phyloP scores from a whole-genome alignment of 2,113 vertebrate genomes.

The Porphyrio hochstetteri region DNA sequence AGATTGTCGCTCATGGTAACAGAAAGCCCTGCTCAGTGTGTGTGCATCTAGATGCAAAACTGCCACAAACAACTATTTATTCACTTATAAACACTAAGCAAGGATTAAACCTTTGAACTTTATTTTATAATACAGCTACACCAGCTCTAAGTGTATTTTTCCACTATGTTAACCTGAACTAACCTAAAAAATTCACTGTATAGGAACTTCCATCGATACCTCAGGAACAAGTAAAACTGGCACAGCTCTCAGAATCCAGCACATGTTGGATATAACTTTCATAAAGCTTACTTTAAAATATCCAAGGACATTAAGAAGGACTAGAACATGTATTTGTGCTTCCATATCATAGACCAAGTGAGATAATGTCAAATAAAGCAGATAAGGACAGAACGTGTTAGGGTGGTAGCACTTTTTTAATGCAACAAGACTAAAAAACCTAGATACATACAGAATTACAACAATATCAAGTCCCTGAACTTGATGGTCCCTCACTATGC shows the following conservation, averaged over 20 bases:
- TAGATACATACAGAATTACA: background rate
- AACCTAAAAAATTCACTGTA: background rate
- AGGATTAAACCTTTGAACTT: background rate
- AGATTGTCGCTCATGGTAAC: background rate
- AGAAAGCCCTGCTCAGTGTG: background rate
- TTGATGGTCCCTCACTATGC: background rate
- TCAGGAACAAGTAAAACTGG: background rate
- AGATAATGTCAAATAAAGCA: background rate
- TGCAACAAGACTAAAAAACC: background rate
- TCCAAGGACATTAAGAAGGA: background rate
- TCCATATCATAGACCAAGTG: rapidly evolving
- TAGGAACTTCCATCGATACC: background rate
- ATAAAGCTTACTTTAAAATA: background rate
- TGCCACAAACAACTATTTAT: background rate
- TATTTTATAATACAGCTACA: background rate
- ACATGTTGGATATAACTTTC: background rate
- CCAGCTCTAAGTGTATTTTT: background rate
- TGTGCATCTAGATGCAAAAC: background rate
- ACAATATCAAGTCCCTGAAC: background rate
- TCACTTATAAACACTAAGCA: background rate
- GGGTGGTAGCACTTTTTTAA: background rate
- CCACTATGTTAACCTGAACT: background rate
- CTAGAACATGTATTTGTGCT: background rate
- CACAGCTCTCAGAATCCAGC: background rate
- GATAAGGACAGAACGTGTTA: background rate